phyloP scores from a whole-genome alignment of 1,140 invertebrate genomes.

The Triops longicaudatus region DNA sequence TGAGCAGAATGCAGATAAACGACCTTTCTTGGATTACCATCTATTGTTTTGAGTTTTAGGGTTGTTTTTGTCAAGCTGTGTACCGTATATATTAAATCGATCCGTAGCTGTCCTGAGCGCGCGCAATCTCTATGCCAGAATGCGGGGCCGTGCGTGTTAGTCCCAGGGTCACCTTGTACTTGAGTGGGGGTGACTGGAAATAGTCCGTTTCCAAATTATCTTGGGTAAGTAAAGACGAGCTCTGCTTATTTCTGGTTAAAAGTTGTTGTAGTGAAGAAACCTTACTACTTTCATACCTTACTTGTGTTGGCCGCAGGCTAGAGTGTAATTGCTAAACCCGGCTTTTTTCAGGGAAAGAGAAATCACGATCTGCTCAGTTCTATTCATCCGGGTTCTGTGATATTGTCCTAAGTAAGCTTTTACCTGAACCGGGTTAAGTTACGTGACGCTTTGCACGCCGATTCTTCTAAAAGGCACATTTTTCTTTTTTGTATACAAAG shows the following conservation, averaged over 20 bases:
- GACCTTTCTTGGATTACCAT: too few relatives aligned
- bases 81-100: background rate
- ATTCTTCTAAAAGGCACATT: too few relatives aligned
- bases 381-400: background rate
- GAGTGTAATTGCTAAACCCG: background rate
- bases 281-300: background rate
- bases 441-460: background rate
- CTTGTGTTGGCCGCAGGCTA: background rate
- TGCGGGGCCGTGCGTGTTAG: background rate
- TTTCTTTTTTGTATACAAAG: too few relatives aligned
- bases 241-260: conserved; percentile 13
- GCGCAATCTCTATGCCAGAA: background rate
- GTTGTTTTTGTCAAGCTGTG: too few relatives aligned
- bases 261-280: background rate
- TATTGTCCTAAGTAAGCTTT: background rate
- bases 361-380: background rate
- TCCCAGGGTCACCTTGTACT: conserved; percentile 6
- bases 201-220: background rate
- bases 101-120: background rate
- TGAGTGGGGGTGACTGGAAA: conserved; percentile 10
- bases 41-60: too few relatives aligned
- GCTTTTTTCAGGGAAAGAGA: background rate
- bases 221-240: background rate
- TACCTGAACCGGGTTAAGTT: background rate
- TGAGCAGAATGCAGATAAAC: too few relatives aligned